Conservation (phyloP, 2,797 vertebrate genomes). For the Catamblyrhynchus diadema region DNA sequence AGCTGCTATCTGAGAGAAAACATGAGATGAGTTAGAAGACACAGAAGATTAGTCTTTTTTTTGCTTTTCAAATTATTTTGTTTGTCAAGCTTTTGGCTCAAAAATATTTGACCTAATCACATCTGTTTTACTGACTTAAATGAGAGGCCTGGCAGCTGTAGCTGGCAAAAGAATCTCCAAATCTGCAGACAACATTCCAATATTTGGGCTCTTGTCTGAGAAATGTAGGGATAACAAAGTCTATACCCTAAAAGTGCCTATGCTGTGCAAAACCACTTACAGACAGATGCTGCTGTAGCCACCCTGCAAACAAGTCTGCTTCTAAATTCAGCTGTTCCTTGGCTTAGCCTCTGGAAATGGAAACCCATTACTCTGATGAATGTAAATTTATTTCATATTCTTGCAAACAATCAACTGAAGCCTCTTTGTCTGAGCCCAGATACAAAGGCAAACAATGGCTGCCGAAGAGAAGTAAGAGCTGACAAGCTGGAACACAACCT, state of each 20-base stretch:
- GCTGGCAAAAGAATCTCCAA: conserved; percentile 21
- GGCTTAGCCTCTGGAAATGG: background rate
- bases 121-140: conserved; percentile 44
- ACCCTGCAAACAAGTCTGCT: background rate
- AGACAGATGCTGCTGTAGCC: background rate
- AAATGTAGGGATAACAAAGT: background rate
- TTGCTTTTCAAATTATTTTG: background rate
- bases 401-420: conserved; percentile 15
- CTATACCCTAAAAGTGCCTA: background rate
- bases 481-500: background rate
- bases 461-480: background rate
- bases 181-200: conserved; percentile 1
- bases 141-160: conserved; percentile 16
- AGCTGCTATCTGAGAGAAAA: conserved; percentile 49
- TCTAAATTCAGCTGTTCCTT: conserved; percentile 30
- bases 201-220: conserved; percentile 47
- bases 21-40: conserved; percentile 41
- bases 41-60: conserved; percentile 55
- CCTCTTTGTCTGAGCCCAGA: background rate
- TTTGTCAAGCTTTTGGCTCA: conserved; percentile 36
- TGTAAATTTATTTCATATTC: conserved; percentile 21
- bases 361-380: background rate
- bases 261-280: background rate
- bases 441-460: background rate
- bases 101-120: conserved; percentile 54